phyloP scores from a whole-genome alignment of 2,888 invertebrate genomes.

The Busseola fusca region DNA sequence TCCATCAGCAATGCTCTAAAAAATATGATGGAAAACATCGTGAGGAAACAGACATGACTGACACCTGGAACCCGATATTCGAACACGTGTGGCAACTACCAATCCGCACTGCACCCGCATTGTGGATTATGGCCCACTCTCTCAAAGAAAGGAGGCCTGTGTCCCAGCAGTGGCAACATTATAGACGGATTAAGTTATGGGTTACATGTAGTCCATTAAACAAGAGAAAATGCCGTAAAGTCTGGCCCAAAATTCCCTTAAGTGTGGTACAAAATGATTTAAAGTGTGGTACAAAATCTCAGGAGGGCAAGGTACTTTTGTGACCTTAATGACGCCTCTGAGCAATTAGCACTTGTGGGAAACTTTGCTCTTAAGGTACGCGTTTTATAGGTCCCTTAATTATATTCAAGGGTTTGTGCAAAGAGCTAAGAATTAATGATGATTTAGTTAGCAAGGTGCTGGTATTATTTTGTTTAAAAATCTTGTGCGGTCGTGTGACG shows the following conservation, averaged over 20 bases:
- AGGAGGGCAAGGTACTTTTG: not conserved
- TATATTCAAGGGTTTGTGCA: not conserved
- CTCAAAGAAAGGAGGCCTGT: not conserved
- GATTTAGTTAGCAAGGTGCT: not conserved
- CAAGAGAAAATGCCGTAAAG: not conserved
- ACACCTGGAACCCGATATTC: not conserved
- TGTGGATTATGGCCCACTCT: not conserved
- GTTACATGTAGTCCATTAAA: constrained; percentile 2
- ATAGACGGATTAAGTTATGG: not conserved
- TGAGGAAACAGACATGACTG: too few species aligned
- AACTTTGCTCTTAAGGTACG: constrained; percentile 42
- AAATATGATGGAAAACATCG: too few species aligned
- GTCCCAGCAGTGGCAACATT: not conserved
- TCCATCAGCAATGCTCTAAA: too few species aligned
- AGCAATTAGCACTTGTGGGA: constrained; percentile 20
- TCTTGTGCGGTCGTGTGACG: not conserved
- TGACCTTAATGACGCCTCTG: constrained; percentile 8
- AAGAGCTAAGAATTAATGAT: not conserved
- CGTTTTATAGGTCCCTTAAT: constrained; percentile 19
- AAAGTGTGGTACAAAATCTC: constrained; percentile 4
- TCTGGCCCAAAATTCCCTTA: constrained; percentile 8
- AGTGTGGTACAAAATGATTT: not conserved
- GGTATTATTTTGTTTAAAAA: not conserved
- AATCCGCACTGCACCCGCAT: not conserved
- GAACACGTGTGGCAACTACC: not conserved